These are phyloP conservation scores for Axea sp. DNA, from an alignment of 2,888 invertebrate species.

Conservation along the genomic window DNA sequence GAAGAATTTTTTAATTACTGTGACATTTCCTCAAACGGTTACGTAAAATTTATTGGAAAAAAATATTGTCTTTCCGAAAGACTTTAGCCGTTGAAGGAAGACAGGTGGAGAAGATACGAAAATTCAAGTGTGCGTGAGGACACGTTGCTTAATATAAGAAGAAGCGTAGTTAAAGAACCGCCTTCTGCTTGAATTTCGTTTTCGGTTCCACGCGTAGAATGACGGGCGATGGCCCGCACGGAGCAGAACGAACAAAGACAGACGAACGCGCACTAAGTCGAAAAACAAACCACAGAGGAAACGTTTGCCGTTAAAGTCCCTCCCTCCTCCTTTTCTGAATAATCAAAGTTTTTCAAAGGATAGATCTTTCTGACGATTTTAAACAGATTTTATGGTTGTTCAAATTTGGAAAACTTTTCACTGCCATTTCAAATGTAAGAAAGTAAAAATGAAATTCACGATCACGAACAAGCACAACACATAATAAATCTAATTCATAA, in stretches of 20 bases:
- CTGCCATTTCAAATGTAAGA: too few relatives aligned
- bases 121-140: slow-evolving; percentile 55
- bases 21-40: too few relatives aligned
- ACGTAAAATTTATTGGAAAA: slow-evolving; percentile 16
- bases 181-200: slow-evolving; percentile 55
- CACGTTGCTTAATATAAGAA: slow-evolving; percentile 48
- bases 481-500: too few relatives aligned
- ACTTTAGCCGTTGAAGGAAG: slow-evolving; percentile 31
- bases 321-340: too few relatives aligned
- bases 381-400: too few relatives aligned
- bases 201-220: slow-evolving; percentile 46
- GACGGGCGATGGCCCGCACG: slow-evolving; percentile 25
- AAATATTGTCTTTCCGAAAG: slow-evolving; percentile 20
- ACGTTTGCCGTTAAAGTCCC: slow-evolving; percentile 17
- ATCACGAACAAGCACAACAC: too few relatives aligned
- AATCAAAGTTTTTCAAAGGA: too few relatives aligned
- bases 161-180: slow-evolving; percentile 59
- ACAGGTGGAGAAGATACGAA: slow-evolving; percentile 56
- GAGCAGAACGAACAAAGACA: slow-evolving; percentile 34
- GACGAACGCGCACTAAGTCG: not conserved
- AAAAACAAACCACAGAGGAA: slow-evolving; percentile 23
- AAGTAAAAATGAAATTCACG: too few relatives aligned
- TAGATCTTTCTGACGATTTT: too few relatives aligned
- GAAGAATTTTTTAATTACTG: too few relatives aligned
- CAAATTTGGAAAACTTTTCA: too few relatives aligned